Evolutionary conservation across 2,888 invertebrate species (phyloP).

Genomic region (Eurytoma adleriae): DNA sequence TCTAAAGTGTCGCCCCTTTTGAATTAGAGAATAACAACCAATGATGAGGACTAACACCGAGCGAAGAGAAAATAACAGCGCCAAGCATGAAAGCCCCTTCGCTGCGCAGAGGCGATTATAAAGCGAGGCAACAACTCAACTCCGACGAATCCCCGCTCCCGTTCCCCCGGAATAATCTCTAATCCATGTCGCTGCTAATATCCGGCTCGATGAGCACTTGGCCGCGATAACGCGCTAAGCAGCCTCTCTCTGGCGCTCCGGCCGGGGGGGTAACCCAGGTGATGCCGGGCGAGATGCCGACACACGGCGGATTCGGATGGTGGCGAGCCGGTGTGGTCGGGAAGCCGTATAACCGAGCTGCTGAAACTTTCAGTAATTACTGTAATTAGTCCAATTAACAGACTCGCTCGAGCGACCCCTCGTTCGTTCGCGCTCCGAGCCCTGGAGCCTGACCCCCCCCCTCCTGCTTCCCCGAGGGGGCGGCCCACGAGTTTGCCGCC

Average conservation of each 20-base stretch:
- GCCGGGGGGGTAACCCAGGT: slow-evolving; percentile 19
- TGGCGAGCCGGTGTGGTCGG: slow-evolving; percentile 63
- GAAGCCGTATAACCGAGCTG: slow-evolving; percentile 67
- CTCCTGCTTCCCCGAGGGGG: slow-evolving; percentile 9
- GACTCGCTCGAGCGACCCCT: slow-evolving; percentile 73
- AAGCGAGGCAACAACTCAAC: not conserved
- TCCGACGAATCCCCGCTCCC: not conserved
- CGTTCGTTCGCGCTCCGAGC: slow-evolving; percentile 56
- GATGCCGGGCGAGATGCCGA: slow-evolving; percentile 44
- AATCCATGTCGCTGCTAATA: slow-evolving; percentile 64
- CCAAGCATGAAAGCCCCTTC: not conserved
- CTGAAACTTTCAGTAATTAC: slow-evolving; percentile 76
- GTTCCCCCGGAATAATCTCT: slow-evolving; percentile 31
- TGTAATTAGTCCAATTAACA: slow-evolving; percentile 76
- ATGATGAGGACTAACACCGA: too few relatives aligned
- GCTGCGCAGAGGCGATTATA: not conserved
- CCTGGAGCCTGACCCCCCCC: not conserved
- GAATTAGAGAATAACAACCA: too few relatives aligned
- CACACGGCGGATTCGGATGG: slow-evolving; percentile 51
- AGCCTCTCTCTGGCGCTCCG: slow-evolving; percentile 29
- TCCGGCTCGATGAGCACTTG: slow-evolving; percentile 64
- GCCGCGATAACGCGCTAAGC: slow-evolving; percentile 50
- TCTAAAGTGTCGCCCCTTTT: too few relatives aligned
- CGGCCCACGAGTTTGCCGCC: slow-evolving; percentile 38
- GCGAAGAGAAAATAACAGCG: not conserved